Percentiles rank a stretch among this genome's conserved stretches.
Evolutionary conservation across 2,797 vertebrate genomes (phyloP).

Genomic region (Microcaecilia unicolor): DNA sequence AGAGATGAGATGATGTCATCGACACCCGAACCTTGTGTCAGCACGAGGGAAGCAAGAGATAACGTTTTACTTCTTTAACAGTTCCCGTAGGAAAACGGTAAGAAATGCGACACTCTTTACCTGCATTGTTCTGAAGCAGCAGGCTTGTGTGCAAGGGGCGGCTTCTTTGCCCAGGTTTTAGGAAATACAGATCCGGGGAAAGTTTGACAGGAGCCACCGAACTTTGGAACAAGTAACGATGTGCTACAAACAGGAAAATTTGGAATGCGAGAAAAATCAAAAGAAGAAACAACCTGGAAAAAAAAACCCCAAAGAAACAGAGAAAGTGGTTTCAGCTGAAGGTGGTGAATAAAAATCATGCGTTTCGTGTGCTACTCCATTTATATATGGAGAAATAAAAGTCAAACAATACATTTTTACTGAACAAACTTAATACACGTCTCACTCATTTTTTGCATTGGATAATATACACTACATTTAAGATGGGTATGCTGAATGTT

Average conservation of each 20-base stretch:
- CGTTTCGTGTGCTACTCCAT: no score
- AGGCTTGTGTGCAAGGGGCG: constrained; percentile 74
- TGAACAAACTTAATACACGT: no score
- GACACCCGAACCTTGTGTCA: constrained; percentile 59
- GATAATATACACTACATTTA: no score
- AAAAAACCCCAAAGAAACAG: no score
- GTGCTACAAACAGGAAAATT: constrained; percentile 65
- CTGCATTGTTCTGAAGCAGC: constrained; percentile 82
- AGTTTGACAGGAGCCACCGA: constrained; percentile 60
- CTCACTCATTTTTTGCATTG: no score
- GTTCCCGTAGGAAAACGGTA: no score
- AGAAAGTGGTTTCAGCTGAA: not conserved
- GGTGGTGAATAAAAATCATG: no score
- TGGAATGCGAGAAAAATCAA: constrained; percentile 77
- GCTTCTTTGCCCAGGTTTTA: constrained; percentile 56
- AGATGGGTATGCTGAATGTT: no score
- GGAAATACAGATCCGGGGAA: constrained; percentile 73
- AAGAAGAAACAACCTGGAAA: constrained; percentile 74
- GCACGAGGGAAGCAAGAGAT: constrained; percentile 6
- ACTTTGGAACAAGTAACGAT: constrained; percentile 74
- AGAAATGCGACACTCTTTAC: no score
- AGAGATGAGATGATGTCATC: constrained; percentile 69
- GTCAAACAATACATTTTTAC: no score
- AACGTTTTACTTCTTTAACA: not conserved
- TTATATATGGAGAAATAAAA: no score